Conservation (phyloP, 1,140 invertebrate species). For the Meloidogyne chitwoodi region DNA sequence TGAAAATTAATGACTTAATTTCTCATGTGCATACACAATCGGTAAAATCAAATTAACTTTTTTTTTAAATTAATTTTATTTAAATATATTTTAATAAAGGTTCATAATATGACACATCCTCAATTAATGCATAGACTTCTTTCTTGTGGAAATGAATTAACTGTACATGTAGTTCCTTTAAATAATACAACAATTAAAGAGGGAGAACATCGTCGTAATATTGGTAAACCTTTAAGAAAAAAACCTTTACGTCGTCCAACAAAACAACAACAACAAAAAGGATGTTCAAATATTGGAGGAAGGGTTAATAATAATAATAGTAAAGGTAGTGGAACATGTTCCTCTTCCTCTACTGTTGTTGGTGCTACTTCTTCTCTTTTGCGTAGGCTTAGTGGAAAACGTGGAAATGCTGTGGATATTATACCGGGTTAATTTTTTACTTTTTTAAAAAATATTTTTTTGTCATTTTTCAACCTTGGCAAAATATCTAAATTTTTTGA, state of each 20-base stretch:
- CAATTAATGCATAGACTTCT: conserved; percentile 59
- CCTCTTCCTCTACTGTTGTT: conserved; percentile 3
- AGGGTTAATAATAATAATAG: conserved; percentile 12
- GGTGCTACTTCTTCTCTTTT: conserved; percentile 51
- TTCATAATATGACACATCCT: conserved; percentile 59
- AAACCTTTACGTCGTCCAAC: conserved; percentile 32
- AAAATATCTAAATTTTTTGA: too few relatives aligned
- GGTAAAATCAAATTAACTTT: not conserved
- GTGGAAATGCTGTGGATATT: conserved; percentile 47
- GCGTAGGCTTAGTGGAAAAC: conserved; percentile 52
- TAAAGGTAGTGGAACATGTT: conserved; percentile 43
- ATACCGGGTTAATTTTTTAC: conserved; percentile 35
- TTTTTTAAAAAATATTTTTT: not conserved
- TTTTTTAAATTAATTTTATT: too few relatives aligned
- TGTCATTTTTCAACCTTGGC: not conserved
- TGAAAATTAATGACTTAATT: conserved; percentile 52
- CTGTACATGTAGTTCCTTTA: conserved; percentile 49
- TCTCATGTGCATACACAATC: conserved; percentile 57
- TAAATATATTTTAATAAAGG: too few relatives aligned
- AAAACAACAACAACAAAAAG: too few relatives aligned
- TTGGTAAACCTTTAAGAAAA: conserved; percentile 47
- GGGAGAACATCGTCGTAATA: conserved; percentile 48
- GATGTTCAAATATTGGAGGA: not conserved
- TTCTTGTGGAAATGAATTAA: conserved; percentile 50
- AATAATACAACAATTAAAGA: conserved; percentile 50